Base-by-base conservation (phyloP, 1,140 invertebrate species). In the Polypedilum pembai region DNA sequence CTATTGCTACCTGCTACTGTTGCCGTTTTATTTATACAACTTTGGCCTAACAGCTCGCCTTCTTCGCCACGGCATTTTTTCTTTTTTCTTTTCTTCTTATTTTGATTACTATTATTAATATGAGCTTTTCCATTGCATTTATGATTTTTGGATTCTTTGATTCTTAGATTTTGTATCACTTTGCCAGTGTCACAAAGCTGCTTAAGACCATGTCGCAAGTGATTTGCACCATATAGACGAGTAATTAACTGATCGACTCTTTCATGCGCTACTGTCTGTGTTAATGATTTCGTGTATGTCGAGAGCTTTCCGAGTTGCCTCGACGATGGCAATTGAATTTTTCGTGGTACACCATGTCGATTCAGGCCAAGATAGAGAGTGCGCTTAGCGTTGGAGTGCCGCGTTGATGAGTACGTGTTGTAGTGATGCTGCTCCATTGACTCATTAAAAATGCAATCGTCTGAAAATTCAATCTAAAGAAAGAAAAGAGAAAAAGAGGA, bases 361-460 rank as follows among this genome's bases (percentile, higher is more conserved):
- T 92, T 90, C 66, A 94, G 82, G 24, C 90, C 92, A 78, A 94
- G 83, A 82, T 91, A 94, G 75, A 89, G 83, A 0, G 90, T 91
- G 76, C 89, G 88, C 77, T 86, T 86, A 10, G 84, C 81, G 78
- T 87, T 89, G 8, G 90, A 91, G 85, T 92, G 90, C 80, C 87
- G 87, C 74, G 85, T 87, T 74, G 90, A 91, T 76, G 90, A 91
- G 83, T 94, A 94, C 7, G 90, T 91, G 82, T 93, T 94, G 85
- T 93, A 94, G 80, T 92, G 89, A 81, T 93, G 89, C 80, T 90
- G 86, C 80, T 92, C 90, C 81, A 94, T 88, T 80, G 88, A 91
- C 82, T 94, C 92, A 81, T 92, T 91, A 86, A 94, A 94, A 77
- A 93, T 85, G 83, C 92, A 94, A 80, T 94, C 92, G 78, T 92